Conservation (phyloP, 2,888 invertebrate genomes). For the Mellilla xanthometata region DNA sequence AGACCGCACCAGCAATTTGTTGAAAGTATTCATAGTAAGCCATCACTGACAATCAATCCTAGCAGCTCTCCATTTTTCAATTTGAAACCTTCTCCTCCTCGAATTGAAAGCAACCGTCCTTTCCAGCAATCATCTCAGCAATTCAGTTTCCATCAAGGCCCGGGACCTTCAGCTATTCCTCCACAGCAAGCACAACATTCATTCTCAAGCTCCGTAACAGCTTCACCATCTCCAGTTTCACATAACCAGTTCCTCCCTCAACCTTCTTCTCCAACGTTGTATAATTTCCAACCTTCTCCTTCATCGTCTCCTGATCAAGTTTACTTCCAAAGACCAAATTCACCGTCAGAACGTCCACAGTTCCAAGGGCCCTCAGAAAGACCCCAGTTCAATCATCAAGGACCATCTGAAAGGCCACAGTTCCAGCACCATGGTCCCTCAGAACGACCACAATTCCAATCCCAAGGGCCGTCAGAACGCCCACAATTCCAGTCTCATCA, state of each 20-base stretch:
- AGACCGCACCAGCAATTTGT: slow-evolving; percentile 64
- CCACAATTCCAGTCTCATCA: slow-evolving; percentile 42
- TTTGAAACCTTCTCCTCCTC: slow-evolving; percentile 72
- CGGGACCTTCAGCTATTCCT: slow-evolving; percentile 57
- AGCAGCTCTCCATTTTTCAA: slow-evolving; percentile 70
- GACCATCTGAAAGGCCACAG: slow-evolving; percentile 40
- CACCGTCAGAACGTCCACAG: slow-evolving; percentile 51
- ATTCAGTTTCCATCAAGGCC: slow-evolving; percentile 71
- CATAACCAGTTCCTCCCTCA: slow-evolving; percentile 69
- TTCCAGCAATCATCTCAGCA: slow-evolving; percentile 71
- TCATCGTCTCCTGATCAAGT: slow-evolving; percentile 41
- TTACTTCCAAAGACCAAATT: slow-evolving; percentile 54
- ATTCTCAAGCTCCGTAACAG: slow-evolving; percentile 48
- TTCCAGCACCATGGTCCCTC: slow-evolving; percentile 42
- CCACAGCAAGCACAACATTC: slow-evolving; percentile 50
- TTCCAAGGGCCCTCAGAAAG: slow-evolving; percentile 55
- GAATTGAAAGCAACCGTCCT: slow-evolving; percentile 64
- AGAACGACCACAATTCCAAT: slow-evolving; percentile 47
- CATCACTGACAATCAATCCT: slow-evolving; percentile 57
- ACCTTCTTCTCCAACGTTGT: slow-evolving; percentile 64
- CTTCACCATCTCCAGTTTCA: slow-evolving; percentile 57
- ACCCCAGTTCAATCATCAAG: slow-evolving; percentile 44
- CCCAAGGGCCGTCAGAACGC: slow-evolving; percentile 55
- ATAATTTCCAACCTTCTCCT: slow-evolving; percentile 66
- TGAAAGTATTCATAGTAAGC: slow-evolving; percentile 52